Evolutionary conservation across 2,888 invertebrate species (phyloP).

Genomic region (Hecatera dysodea): DNA sequence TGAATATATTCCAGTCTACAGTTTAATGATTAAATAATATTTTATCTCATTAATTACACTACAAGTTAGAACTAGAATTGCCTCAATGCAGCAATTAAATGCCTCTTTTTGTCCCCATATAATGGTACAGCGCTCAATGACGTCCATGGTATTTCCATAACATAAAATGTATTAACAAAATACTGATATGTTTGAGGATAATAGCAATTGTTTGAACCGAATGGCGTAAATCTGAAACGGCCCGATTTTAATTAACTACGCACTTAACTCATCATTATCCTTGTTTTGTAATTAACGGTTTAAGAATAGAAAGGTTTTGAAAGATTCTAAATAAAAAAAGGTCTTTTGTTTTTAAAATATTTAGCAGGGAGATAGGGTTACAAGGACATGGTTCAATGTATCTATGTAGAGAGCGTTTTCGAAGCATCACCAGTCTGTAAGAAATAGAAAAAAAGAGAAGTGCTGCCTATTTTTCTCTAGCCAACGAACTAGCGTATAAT

Average conservation of each 20-base stretch:
- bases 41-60: conserved; percentile 42
- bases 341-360: neutral
- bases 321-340: neutral
- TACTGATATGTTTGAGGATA: conserved; percentile 59
- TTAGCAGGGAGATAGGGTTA: too few species aligned
- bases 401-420: neutral
- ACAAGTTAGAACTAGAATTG: conserved; percentile 20
- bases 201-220: conserved; percentile 38
- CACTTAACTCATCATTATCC: neutral
- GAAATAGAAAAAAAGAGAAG: neutral
- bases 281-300: conserved; percentile 1
- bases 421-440: neutral
- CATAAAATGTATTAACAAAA: conserved; percentile 50
- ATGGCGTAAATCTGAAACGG: conserved; percentile 33
- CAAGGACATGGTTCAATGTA: neutral
- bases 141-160: conserved; percentile 66
- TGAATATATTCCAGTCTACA: conserved; percentile 27
- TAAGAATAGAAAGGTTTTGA: neutral
- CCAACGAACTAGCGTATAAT: neutral
- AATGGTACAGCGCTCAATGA: conserved; percentile 42
- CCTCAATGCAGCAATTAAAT: conserved; percentile 35
- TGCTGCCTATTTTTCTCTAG: neutral
- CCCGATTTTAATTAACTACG: conserved; percentile 26
- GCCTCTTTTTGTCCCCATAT: conserved; percentile 23
- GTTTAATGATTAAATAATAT: conserved; percentile 43